Evolutionary conservation across 2,888 invertebrate species (phyloP), one percentile per base, ranked within the genome.

Genomic region (Epirrita christyi): DNA sequence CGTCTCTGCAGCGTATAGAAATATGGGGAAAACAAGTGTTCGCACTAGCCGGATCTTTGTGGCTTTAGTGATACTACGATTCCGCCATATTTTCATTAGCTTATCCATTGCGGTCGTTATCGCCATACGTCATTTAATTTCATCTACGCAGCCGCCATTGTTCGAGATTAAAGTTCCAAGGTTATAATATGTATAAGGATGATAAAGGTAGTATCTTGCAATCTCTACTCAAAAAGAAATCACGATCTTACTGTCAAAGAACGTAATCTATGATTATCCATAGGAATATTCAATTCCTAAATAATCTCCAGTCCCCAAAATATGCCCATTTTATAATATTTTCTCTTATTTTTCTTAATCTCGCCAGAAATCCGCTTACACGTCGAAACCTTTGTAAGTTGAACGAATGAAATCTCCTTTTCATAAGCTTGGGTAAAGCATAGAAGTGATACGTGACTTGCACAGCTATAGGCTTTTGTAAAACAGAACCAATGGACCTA

Each of bases 301-400:
- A 67, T 66, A 72, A 76, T 72, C 67, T 68, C 64, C 61, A 68
- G 66, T 63, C 61, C 63, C 63, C 70, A 61, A 64, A 75, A 73
- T 73, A 68, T 67, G 64, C 72, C 59, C 68, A 70, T 72, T 75
- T 72, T 75, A 75, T 73, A n/a, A n/a, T n/a, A 75, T 76, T 71
- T 75, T 74, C 70, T 62, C 67, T 70, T 76, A 73, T 76, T 76
- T 76, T 78, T 73, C 75, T 73, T 81, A 84, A 85, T 85, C 83
- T 77, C 63, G 47, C 49, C 53, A 69, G 58, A 80, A 85, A 82
- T 78, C 83, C 71, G 79, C 83, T 84, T 85, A 83, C 73, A 77
- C 66, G 71, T 66, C 69, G 69, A 73, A 73, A 71, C 78, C 78
- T 80, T 82, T 78, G 75, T 78, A 78, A 77, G 73, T 73, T 72